Base-by-base conservation (phyloP, 2,113 vertebrate species). In the Ariopsis seemanni region DNA sequence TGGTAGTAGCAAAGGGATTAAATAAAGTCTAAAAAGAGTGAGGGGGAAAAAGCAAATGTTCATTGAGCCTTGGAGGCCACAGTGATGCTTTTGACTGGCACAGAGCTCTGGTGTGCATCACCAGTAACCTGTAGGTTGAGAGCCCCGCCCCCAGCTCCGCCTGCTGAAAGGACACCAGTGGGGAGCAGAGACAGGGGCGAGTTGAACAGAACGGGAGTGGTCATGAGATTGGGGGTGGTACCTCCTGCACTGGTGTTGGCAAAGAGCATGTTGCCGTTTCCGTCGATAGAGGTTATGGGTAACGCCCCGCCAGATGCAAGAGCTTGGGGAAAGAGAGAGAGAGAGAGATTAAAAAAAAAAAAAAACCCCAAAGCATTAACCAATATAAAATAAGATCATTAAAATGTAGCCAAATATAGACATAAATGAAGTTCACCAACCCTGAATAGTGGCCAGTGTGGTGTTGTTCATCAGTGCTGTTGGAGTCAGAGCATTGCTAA, bases 181-280 rank as follows among this genome's bases (percentile, higher is more conserved):
- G 98, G 98, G 96, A 99, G 96, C 95, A 99, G 95, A 93, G 98
- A 99, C 92, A 99, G 97, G 95, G 97, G 97, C 94, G 99, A 98
- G 93, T 96, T 99, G 93, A 99, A 96, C 94, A 99, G 98, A 92
- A 99, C 94, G 34, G 98, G 97, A 87, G 97, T 97, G 91, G 97
- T 98, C 94, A 99, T 96, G 91, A 99, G 96, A 95, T 97, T 98
- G 91, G 97, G 95, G 90, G 96, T 42, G 7, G 72, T 94, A 92
- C 94, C 95, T 89, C 97, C 97, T 4, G 95, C 96, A 69, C 96
- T 96, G 14, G 95, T 91, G 92, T 95, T 96, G 95, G 98, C 96
- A 86, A 99, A 99, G 86, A 99, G 95, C 93, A 99, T 95, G 94
- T 98, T 98, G 85, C 97, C 93, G 90, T 95, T 95, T 88, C 96